phyloP scores from a whole-genome alignment of 1,140 invertebrate species.

The Megathymus violae region DNA sequence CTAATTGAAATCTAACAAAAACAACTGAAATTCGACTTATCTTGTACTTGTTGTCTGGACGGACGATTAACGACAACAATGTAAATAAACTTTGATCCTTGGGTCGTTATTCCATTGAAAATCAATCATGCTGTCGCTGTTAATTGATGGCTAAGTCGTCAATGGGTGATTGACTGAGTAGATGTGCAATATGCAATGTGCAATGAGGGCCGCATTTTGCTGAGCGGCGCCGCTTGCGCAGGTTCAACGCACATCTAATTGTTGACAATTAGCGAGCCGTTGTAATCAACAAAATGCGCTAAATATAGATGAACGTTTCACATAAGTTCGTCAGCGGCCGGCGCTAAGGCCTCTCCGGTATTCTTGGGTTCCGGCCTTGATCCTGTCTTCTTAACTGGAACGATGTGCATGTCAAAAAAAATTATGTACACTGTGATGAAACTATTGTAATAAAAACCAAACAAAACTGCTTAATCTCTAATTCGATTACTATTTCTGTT shows the following conservation, averaged over 20 bases:
- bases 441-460: neutral
- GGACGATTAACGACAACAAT: constrained; percentile 12
- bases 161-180: constrained; percentile 13
- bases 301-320: constrained; percentile 64
- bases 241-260: constrained; percentile 80
- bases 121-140: constrained; percentile 24
- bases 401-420: neutral
- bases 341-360: neutral
- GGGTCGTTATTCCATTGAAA: constrained; percentile 30
- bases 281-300: constrained; percentile 72
- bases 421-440: neutral
- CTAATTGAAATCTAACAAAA: neutral
- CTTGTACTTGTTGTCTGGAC: neutral
- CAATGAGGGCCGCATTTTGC: constrained; percentile 29
- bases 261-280: constrained; percentile 72
- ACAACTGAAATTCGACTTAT: neutral
- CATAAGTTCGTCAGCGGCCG: constrained; percentile 5
- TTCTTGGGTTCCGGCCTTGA: constrained; percentile 31
- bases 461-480: too few relatives aligned
- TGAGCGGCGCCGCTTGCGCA: constrained; percentile 46
- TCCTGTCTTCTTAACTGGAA: constrained; percentile 14
- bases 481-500: too few relatives aligned
- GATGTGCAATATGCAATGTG: constrained; percentile 28
- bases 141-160: constrained; percentile 26
- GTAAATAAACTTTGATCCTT: constrained; percentile 24